These are phyloP conservation scores for Calcarius ornatus DNA, from an alignment of 2,113 vertebrate genomes.

Conservation along the genomic window DNA sequence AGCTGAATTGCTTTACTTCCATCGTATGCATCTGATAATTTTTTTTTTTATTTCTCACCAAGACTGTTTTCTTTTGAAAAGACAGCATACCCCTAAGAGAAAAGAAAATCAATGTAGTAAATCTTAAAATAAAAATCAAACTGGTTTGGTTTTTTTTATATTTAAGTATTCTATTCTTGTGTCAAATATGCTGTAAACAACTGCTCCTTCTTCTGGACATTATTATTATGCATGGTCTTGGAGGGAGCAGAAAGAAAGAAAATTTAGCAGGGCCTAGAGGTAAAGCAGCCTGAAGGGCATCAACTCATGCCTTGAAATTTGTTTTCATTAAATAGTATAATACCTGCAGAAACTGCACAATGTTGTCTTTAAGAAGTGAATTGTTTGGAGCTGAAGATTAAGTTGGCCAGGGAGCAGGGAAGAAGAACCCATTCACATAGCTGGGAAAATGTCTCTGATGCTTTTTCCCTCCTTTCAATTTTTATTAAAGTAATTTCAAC, in stretches of 20 bases:
- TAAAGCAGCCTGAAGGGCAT: background rate
- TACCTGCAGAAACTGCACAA: background rate
- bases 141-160: background rate
- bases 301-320: background rate
- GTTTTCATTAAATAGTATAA: background rate
- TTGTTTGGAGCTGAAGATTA: background rate
- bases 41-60: background rate
- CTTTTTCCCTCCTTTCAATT: background rate
- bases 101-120: background rate
- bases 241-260: background rate
- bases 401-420: background rate
- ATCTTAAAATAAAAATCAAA: background rate
- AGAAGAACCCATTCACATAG: background rate
- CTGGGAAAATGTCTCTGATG: background rate
- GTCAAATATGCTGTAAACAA: background rate
- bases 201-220: background rate
- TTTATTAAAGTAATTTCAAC: background rate
- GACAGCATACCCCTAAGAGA: background rate
- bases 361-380: background rate
- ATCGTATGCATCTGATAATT: background rate
- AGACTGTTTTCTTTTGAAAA: background rate
- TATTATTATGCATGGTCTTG: background rate
- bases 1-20: background rate
- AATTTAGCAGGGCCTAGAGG: background rate
- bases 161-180: background rate